Conservation (phyloP, 2,888 invertebrate genomes). For the Protodeltote pygarga region DNA sequence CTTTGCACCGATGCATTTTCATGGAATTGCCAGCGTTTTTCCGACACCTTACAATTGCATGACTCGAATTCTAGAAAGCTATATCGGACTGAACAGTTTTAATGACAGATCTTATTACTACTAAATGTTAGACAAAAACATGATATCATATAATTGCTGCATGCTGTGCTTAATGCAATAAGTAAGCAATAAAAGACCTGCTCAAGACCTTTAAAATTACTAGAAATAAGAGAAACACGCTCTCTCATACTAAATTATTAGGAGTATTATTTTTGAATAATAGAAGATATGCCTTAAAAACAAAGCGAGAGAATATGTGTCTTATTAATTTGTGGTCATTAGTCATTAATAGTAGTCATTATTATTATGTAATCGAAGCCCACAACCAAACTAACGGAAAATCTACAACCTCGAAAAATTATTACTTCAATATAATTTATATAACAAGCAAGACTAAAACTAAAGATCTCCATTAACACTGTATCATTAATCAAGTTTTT, state of each 20-base stretch:
- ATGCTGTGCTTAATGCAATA: slow-evolving; percentile 40
- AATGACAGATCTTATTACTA: slow-evolving; percentile 54
- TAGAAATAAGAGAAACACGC: slow-evolving; percentile 6
- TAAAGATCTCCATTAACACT: slow-evolving; percentile 49
- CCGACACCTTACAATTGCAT: slow-evolving; percentile 85
- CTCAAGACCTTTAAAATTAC: slow-evolving; percentile 13
- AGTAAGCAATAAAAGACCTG: slow-evolving; percentile 25
- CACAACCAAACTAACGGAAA: slow-evolving; percentile 34
- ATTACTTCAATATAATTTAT: slow-evolving; percentile 39
- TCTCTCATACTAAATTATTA: slow-evolving; percentile 3
- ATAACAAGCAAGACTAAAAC: slow-evolving; percentile 46
- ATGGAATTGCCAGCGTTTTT: slow-evolving; percentile 84
- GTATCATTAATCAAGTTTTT: slow-evolving; percentile 47
- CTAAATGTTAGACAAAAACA: slow-evolving; percentile 36
- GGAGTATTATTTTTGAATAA: slow-evolving; percentile 5
- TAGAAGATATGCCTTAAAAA: slow-evolving; percentile 5
- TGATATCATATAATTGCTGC: slow-evolving; percentile 39
- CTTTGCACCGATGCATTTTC: slow-evolving; percentile 82
- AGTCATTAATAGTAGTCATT: slow-evolving; percentile 25
- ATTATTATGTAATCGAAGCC: slow-evolving; percentile 34
- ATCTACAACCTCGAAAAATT: slow-evolving; percentile 37
- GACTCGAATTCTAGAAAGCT: slow-evolving; percentile 84
- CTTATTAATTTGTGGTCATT: slow-evolving; percentile 19
- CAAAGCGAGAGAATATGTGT: slow-evolving; percentile 8
- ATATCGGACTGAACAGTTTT: slow-evolving; percentile 65